These are phyloP conservation scores for Thereva nobilitata DNA, from an alignment of 2,888 invertebrate genomes.

Conservation along the genomic window DNA sequence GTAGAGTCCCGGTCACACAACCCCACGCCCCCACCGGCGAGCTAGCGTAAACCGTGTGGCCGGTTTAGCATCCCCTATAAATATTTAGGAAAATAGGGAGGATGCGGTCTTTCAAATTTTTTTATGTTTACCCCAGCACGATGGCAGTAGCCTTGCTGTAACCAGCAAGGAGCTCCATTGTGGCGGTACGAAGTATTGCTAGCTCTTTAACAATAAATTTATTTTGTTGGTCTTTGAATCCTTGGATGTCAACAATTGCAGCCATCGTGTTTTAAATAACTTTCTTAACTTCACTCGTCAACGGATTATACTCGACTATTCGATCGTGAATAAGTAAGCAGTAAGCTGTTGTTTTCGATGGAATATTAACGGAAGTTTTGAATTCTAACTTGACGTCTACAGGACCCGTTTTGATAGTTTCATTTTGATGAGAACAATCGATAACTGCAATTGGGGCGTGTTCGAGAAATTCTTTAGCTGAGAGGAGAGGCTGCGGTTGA, in stretches of 20 bases:
- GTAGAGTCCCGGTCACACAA: no score
- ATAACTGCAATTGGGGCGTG: conserved; percentile 42
- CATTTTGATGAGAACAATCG: conserved; percentile 42
- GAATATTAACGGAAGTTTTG: conserved; percentile 23
- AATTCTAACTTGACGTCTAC: no score
- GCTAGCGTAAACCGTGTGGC: no score
- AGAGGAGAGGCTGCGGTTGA: no score
- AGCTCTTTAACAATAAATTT: background rate
- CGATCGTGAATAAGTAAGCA: conserved; percentile 40
- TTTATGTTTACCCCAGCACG: no score
- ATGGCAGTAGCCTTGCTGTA: no score
- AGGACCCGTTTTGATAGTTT: conserved; percentile 42
- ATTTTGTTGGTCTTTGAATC: background rate
- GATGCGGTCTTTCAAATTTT: no score
- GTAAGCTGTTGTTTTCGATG: conserved; percentile 31
- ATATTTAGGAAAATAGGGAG: no score
- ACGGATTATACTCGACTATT: conserved; percentile 39
- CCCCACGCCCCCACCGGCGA: no score
- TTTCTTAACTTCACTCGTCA: conserved; percentile 34
- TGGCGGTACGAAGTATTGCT: no score
- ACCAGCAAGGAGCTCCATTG: no score
- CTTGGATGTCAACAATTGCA: conserved; percentile 6
- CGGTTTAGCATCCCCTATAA: no score
- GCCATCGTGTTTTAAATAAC: background rate
- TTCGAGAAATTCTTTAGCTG: conserved; percentile 7